Conservation (phyloP, 2,888 invertebrate species). For the Ennomos fuscantarius region DNA sequence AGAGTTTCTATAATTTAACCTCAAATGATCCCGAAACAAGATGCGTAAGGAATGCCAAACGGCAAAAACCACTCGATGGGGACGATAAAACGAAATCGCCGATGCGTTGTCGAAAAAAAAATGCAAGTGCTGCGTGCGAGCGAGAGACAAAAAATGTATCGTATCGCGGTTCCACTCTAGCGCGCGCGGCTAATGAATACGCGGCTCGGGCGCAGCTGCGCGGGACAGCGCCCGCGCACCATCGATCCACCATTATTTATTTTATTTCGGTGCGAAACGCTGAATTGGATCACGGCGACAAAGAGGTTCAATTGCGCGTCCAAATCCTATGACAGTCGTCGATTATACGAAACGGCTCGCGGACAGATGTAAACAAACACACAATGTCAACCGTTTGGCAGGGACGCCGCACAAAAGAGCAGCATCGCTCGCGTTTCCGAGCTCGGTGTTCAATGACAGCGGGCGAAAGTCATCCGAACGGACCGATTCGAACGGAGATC, state of each 20-base stretch:
- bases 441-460: constrained; percentile 12
- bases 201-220: constrained; percentile 77
- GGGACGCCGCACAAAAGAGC: constrained; percentile 46
- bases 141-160: constrained; percentile 81
- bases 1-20: constrained; percentile 50
- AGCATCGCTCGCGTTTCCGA: constrained; percentile 28
- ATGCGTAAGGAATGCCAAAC: constrained; percentile 78
- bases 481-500: constrained; percentile 39
- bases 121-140: constrained; percentile 80
- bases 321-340: constrained; percentile 80
- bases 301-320: constrained; percentile 83
- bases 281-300: constrained; percentile 81
- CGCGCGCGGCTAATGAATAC: constrained; percentile 78
- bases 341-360: constrained; percentile 67
- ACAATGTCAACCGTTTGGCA: constrained; percentile 58
- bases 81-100: constrained; percentile 83
- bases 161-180: constrained; percentile 82
- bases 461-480: constrained; percentile 31
- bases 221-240: constrained; percentile 49
- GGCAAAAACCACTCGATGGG: constrained; percentile 80
- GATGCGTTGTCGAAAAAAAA: constrained; percentile 81
- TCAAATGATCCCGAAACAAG: constrained; percentile 72
- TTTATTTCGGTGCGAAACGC: constrained; percentile 81
- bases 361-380: constrained; percentile 81
- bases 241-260: constrained; percentile 81